phyloP scores from a whole-genome alignment of 2,797 vertebrate species.

The Eulemur rubriventer region DNA sequence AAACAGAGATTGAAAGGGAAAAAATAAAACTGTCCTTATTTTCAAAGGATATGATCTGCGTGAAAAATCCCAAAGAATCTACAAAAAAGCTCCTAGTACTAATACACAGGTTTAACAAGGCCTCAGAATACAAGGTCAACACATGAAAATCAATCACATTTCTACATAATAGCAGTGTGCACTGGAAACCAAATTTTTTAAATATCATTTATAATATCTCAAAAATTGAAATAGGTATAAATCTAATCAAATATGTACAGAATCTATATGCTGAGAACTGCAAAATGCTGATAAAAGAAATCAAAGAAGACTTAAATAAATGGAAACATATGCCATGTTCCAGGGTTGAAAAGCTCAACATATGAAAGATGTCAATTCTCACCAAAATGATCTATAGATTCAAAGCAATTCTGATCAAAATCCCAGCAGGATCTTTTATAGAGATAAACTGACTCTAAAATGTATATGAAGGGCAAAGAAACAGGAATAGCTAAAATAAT shows the following conservation, averaged over 20 bases:
- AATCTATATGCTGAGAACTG: background rate
- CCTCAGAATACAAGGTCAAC: background rate
- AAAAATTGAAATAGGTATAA: background rate
- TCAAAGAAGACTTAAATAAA: background rate
- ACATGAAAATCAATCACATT: background rate
- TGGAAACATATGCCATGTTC: background rate
- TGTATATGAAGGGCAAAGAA: background rate
- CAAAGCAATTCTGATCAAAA: conserved; percentile 1
- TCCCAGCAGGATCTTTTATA: background rate
- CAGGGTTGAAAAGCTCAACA: background rate
- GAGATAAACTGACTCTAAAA: background rate
- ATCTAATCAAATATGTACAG: background rate
- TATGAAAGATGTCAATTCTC: background rate
- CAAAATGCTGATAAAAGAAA: background rate
- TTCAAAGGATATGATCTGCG: background rate
- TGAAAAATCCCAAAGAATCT: background rate
- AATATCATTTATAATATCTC: background rate
- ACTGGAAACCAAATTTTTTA: background rate
- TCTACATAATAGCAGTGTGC: background rate
- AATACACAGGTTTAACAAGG: background rate
- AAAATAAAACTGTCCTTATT: background rate
- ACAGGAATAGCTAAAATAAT: conserved; percentile 1
- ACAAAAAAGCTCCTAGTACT: background rate
- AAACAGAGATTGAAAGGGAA: background rate
- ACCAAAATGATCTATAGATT: background rate